Conservation (phyloP, 1,140 invertebrate genomes). For the Glomeris maerens region DNA sequence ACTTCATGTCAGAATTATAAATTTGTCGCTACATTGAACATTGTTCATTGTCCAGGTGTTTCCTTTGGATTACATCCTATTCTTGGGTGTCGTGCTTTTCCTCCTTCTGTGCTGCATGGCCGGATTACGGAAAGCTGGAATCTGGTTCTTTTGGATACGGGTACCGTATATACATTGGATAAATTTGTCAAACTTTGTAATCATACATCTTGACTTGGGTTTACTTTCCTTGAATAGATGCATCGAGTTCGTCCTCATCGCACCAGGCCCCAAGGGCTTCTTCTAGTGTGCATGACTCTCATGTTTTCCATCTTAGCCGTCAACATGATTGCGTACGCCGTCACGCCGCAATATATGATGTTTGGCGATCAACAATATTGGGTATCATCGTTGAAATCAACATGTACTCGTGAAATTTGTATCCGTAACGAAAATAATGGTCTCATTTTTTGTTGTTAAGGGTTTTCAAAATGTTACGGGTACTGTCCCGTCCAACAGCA, state of each 20-base stretch:
- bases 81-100: conserved; percentile 28
- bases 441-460: not conserved
- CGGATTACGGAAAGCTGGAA: conserved; percentile 31
- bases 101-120: conserved; percentile 35
- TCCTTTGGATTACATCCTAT: conserved; percentile 35
- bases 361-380: conserved; percentile 33
- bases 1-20: no score
- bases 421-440: not conserved
- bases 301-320: conserved; percentile 34
- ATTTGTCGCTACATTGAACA: no score
- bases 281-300: conserved; percentile 33
- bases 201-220: no score
- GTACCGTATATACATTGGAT: conserved; percentile 17
- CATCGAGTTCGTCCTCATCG: conserved; percentile 11
- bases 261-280: conserved; percentile 32
- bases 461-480: not conserved
- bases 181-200: conserved; percentile 6
- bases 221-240: conserved; percentile 8
- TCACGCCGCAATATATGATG: conserved; percentile 34
- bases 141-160: conserved; percentile 34
- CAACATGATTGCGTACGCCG: conserved; percentile 32
- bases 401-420: not conserved
- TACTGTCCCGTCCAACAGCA: not conserved
- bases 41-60: conserved; percentile 26
- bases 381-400: not conserved